Evolutionary conservation across 23 tunicate genomes (phyloP), one percentile per base, ranked within the genome.

Genomic region (Trididemnum nubilum): DNA sequence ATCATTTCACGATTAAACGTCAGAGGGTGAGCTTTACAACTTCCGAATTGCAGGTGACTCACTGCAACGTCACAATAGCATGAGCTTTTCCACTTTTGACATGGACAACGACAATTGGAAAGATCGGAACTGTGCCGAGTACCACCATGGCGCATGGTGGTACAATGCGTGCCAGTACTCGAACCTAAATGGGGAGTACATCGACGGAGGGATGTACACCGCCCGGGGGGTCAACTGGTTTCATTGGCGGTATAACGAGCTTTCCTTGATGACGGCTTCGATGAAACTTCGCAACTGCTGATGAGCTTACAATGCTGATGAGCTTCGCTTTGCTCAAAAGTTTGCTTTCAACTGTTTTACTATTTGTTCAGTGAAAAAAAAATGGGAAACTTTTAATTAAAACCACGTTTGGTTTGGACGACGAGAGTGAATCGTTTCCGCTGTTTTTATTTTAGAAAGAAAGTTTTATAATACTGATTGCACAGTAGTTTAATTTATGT

Each of bases 81-180:
- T 23, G 34, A 5, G 33, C 3, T 73, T 73, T 38, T 37, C 79
- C 18, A 73, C 79, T 7, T 7, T 5, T 9, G 79, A 73, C 31
- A 9, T 25, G 2, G 79, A 73, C 79, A 73, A 73, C 31, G 79
- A 73, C 35, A 33, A 39, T 34, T 44, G 60, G 59, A 30, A 24
- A 15, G 33, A 30, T 15, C 26, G 74, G 7, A 39, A 73, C 29
- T 73, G 79, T 39, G 79, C 79, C 18, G 9, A 9, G 18, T 9
- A 9, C 33, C 5, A 39, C 29, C 34, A 39, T 5, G 79, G 60
- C 19, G 79, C 79, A 18, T 73, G 79, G 79, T 73, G 79, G 79
- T 73, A 73, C 60, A 73, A 73, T 18, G 59, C 79, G 33, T 73
- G 79, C 79, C 79, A 73, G 60, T 38, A 38, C 33, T 73, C 79